phyloP scores from a whole-genome alignment of 1,140 invertebrate genomes.

The Brachionus angularis region DNA sequence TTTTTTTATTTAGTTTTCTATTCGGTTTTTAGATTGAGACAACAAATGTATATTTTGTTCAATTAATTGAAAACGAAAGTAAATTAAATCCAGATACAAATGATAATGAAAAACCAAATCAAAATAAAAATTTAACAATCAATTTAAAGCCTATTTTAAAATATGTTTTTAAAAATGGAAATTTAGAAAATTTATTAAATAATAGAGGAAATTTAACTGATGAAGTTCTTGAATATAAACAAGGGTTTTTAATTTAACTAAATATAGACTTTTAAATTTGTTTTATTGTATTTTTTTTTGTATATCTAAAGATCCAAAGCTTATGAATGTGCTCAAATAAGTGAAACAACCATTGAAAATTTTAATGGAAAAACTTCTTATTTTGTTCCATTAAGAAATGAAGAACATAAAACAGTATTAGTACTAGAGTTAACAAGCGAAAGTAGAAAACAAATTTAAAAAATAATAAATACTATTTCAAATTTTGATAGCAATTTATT shows the following conservation, averaged over 20 bases:
- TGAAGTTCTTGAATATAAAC: conserved; percentile 6
- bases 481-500: too few species aligned
- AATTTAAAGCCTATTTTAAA: conserved; percentile 11
- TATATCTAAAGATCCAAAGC: conserved; percentile 4
- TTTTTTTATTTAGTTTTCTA: neutral
- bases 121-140: neutral
- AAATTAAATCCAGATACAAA: neutral
- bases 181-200: neutral
- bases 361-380: conserved; percentile 23
- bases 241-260: neutral
- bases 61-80: neutral
- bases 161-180: neutral
- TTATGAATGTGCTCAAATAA: neutral
- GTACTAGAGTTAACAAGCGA: conserved; percentile 24
- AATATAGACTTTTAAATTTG: neutral
- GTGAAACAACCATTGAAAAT: conserved; percentile 26
- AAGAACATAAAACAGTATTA: conserved; percentile 21
- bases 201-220: conserved; percentile 5
- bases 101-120: neutral
- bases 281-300: neutral
- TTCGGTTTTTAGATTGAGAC: neutral
- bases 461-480: too few species aligned
- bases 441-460: too few species aligned
- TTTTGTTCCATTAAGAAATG: conserved; percentile 36
- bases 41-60: conserved; percentile 36